Evolutionary conservation across 2,888 invertebrate genomes (phyloP), one percentile per base, ranked within the genome.

Genomic region (Proisotoma minuta): DNA sequence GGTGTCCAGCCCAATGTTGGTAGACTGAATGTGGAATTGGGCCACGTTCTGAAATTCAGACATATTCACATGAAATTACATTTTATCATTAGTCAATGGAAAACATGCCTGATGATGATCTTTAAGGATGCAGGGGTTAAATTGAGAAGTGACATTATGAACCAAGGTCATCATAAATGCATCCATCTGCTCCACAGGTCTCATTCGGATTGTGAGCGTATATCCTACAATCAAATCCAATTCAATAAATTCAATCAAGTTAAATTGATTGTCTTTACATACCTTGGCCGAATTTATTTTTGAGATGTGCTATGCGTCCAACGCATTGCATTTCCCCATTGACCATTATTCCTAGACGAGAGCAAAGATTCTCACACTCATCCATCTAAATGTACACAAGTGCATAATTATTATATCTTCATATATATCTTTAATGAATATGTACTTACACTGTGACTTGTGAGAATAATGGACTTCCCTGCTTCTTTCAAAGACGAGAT

Each of bases 391-490:
- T 8, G 34, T 8, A 10, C 34, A 34, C 15, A 15, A 34, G 15
- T 34, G 15, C n/a, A n/a, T n/a, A n/a, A n/a, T n/a, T n/a, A n/a
- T n/a, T n/a, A n/a, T n/a, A n/a, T n/a, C n/a, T n/a, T n/a, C n/a
- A n/a, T n/a, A n/a, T n/a, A n/a, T n/a, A n/a, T n/a, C n/a, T n/a
- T n/a, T n/a, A n/a, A n/a, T n/a, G n/a, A n/a, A n/a, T n/a, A n/a
- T n/a, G n/a, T n/a, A n/a, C n/a, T n/a, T n/a, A n/a, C n/a, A n/a
- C 84, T 85, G 77, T 87, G 87, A 1, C 86, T 86, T 15, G 87
- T 84, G 63, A 88, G 79, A 70, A 88, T 80, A 66, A 87, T 78
- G 1, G 85, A 81, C 65, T 84, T 82, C 8, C 82, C 81, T 1
- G 73, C 75, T n/a, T 75, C 76, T 71, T 80, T 80, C 20, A 81